Conservation (phyloP, 2,113 vertebrate genomes). For the Prinia subflava region DNA sequence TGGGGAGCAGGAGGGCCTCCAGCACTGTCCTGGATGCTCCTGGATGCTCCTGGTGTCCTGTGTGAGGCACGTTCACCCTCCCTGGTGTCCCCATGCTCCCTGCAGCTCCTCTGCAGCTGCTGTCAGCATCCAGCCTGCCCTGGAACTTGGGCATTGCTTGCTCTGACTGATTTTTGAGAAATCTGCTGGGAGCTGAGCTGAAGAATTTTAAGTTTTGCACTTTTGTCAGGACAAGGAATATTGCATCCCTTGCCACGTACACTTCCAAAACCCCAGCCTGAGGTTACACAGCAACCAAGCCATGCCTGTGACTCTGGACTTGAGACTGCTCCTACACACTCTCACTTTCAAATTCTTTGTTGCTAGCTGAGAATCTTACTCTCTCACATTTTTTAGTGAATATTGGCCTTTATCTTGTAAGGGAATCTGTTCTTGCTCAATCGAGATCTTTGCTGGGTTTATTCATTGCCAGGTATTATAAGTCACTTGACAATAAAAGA, state of each 20-base stretch:
- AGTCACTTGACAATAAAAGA: not conserved
- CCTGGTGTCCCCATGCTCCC: not conserved
- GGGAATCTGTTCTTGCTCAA: not conserved
- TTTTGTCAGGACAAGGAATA: not conserved
- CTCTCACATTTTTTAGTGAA: not conserved
- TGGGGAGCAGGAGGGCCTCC: not conserved
- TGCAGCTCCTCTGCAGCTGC: not conserved
- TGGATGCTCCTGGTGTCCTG: not conserved
- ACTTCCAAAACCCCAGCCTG: not conserved
- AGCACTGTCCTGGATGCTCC: too few relatives aligned
- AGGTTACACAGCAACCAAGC: not conserved
- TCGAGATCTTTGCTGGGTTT: not conserved
- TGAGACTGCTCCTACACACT: not conserved
- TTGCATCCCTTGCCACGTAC: not conserved
- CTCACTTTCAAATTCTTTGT: not conserved
- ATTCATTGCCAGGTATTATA: not conserved
- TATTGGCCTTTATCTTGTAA: fast-evolving
- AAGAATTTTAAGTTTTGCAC: not conserved
- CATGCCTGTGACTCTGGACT: not conserved
- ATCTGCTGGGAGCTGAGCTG: not conserved
- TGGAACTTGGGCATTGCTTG: not conserved
- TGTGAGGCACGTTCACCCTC: not conserved
- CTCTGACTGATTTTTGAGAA: not conserved
- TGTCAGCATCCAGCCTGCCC: not conserved
- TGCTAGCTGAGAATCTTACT: not conserved